phyloP scores from a whole-genome alignment of 2,888 invertebrate genomes.

The Dugesia japonica region DNA sequence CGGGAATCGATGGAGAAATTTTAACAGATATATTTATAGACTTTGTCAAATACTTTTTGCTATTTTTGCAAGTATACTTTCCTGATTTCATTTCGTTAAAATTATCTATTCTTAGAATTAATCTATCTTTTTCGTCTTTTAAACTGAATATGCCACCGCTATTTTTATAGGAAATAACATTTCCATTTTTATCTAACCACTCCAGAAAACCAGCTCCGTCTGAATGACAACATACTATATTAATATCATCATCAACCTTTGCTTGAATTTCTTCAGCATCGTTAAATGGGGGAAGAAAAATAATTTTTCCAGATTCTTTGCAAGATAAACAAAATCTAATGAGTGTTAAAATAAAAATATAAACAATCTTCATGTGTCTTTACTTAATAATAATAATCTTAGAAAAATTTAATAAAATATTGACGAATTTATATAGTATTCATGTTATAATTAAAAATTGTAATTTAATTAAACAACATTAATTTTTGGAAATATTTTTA shows the following conservation, averaged over 20 bases:
- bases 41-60: background rate
- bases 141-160: background rate
- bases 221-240: background rate
- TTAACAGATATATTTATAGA: background rate
- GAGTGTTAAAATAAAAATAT: background rate
- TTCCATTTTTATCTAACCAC: background rate
- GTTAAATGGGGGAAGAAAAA: background rate
- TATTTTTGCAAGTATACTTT: background rate
- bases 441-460: background rate
- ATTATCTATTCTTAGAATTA: background rate
- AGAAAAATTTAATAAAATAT: background rate
- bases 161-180: background rate
- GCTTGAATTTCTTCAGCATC: background rate
- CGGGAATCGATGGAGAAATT: background rate
- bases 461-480: background rate
- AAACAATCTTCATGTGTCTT: background rate
- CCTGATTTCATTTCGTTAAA: background rate
- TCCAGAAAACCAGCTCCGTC: background rate
- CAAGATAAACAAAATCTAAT: slow-evolving; percentile 2
- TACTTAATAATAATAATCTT: background rate
- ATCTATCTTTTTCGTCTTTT: background rate
- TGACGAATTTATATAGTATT: background rate
- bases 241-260: background rate
- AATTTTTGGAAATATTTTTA: too few relatives aligned
- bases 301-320: background rate